Base-by-base conservation (phyloP, 1,140 invertebrate genomes). In the Rhynchophorus ferrugineus region DNA sequence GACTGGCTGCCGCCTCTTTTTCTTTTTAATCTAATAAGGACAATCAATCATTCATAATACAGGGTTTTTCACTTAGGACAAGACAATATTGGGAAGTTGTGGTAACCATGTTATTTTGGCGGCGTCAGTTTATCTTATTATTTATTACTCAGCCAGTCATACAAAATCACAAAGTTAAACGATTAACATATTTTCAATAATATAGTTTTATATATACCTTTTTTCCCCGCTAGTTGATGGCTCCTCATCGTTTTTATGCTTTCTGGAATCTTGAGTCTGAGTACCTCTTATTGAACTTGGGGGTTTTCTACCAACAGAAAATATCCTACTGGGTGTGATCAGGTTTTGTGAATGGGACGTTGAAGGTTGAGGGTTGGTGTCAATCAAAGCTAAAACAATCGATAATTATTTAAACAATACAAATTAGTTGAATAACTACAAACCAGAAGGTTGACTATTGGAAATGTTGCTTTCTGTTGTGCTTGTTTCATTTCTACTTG, bases 301-400 rank as follows among this genome's bases (percentile, higher is more conserved):
- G 3, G 59, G 59, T 50, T 59, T 60, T 37, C 47, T 56, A 17
- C 46, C 51, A 22, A 61, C 55, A 11, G 59, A 54, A 44, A 63
- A 54, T 36, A 63, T 61, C 13, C 60, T 48, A 44, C 61, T 63
- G 9, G 61, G 61, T 20, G 58, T 60, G 5, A 63, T 50, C 6
- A 63, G 41, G 34, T 42, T 46, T 37, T 59, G 58, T 8, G 57
- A 55, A 18, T 48, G 44, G 3, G 49, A 52, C 2, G 22, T 47
- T 41, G 51, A 46, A 2, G 44, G 22, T 39, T 44, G 34, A 1
- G 44, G 36, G 29, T 53, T 14, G 16, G 38, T 29, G 11, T 29
- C 11, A 11, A 29, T 29, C 11, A 11, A 11, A 5, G 5, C 24
- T 29, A 29, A 6, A 29, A 29, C n/a, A n/a, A n/a, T n/a, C n/a